These are phyloP conservation scores for Casuarius casuarius DNA, from an alignment of 2,113 vertebrate species.

Conservation along the genomic window DNA sequence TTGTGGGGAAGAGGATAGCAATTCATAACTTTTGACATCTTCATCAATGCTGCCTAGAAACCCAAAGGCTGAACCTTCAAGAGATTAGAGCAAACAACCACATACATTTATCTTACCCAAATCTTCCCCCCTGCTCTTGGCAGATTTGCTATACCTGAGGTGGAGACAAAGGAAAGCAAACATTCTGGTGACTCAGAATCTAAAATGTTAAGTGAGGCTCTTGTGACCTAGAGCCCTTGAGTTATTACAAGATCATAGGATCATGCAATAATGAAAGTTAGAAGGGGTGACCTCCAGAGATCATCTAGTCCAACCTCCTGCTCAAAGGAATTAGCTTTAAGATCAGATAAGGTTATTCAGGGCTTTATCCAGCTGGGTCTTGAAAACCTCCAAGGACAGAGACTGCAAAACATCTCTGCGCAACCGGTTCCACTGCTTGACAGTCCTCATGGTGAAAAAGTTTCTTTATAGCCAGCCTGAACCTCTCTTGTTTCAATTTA, in stretches of 20 bases:
- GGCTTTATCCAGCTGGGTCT: not conserved
- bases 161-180: not conserved
- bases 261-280: not conserved
- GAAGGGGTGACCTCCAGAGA: not conserved
- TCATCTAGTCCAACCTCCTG: not conserved
- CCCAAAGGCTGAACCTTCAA: not conserved
- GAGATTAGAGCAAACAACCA: not conserved
- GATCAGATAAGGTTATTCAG: not conserved
- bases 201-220: not conserved
- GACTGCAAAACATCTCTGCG: not conserved
- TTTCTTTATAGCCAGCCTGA: not conserved
- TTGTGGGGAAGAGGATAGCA: not conserved
- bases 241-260: not conserved
- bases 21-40: not conserved
- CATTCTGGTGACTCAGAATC: fast-evolving
- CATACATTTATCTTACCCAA: not conserved
- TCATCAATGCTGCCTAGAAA: fast-evolving
- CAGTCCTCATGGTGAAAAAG: not conserved
- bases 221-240: not conserved
- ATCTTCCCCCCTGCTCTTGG: not conserved
- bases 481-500: not conserved
- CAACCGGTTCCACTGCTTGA: not conserved
- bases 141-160: not conserved
- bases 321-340: not conserved
- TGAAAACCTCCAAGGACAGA: not conserved